Conservation (phyloP, 2,888 invertebrate genomes). For the Cheilosia variabilis region DNA sequence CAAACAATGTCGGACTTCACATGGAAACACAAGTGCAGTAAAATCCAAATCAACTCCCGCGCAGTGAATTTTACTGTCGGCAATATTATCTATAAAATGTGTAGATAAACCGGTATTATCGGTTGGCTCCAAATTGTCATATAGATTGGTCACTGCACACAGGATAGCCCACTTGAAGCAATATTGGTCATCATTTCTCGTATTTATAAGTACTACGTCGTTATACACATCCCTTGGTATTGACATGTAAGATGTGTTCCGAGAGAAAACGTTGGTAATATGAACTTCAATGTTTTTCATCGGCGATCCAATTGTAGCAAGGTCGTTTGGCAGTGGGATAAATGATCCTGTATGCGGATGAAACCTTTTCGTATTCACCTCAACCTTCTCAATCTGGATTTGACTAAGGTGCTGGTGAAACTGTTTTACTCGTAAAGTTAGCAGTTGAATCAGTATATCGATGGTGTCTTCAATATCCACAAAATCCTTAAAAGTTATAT, state of each 20-base stretch:
- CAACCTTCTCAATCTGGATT: background rate
- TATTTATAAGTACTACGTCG: constrained; percentile 6
- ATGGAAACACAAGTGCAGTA: background rate
- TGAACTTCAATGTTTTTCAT: background rate
- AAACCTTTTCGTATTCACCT: background rate
- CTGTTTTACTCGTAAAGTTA: background rate
- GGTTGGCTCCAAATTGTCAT: background rate
- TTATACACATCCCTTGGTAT: background rate
- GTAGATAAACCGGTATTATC: background rate
- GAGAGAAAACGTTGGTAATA: background rate
- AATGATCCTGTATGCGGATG: background rate
- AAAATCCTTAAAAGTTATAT: background rate
- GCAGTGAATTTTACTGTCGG: background rate
- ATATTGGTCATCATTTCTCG: background rate
- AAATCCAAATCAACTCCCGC: background rate
- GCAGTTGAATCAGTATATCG: background rate
- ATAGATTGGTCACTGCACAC: background rate
- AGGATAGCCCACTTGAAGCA: constrained; percentile 18
- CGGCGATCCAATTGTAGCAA: background rate
- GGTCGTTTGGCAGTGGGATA: background rate
- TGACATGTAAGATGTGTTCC: background rate
- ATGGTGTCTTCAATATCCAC: constrained; percentile 1
- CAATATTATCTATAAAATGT: background rate
- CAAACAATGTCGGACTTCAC: background rate
- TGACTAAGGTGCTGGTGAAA: background rate